Conservation (phyloP, 2,113 vertebrate species). For the Thalassarche chlororhynchos region DNA sequence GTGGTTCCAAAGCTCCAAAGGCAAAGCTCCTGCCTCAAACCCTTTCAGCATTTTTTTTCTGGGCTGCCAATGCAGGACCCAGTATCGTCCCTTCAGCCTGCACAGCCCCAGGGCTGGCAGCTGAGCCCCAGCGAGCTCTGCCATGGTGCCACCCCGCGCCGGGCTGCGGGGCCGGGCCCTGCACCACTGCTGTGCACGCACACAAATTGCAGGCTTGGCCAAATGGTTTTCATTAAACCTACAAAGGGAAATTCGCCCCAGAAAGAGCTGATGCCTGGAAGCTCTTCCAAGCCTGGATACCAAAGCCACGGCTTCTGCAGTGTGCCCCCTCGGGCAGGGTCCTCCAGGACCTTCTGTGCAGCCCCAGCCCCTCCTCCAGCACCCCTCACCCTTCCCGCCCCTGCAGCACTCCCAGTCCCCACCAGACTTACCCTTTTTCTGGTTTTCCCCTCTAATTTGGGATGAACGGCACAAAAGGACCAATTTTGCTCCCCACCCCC, state of each 20-base stretch:
- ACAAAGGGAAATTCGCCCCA: not conserved
- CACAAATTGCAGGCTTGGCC: not conserved
- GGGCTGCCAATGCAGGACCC: rapidly evolving
- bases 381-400: not conserved
- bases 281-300: not conserved
- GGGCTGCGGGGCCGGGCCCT: not conserved
- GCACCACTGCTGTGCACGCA: rapidly evolving
- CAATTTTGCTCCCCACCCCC: not conserved
- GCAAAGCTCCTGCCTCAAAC: not conserved
- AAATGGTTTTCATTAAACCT: not conserved
- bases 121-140: not conserved
- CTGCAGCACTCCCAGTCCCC: not conserved
- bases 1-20: not conserved
- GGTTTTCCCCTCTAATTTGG: not conserved
- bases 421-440: not conserved
- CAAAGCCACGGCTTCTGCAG: not conserved
- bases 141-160: not conserved
- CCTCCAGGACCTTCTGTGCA: not conserved
- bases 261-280: not conserved
- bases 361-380: not conserved
- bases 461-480: slow-evolving; percentile 14
- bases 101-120: not conserved
- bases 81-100: not conserved
- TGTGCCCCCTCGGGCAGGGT: not conserved
- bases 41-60: not conserved